A percentile compares a stretch with the other conserved stretches of the same genome.
Evolutionary conservation across 2,113 vertebrate species (phyloP).

Genomic region (Galeopterus variegatus): DNA sequence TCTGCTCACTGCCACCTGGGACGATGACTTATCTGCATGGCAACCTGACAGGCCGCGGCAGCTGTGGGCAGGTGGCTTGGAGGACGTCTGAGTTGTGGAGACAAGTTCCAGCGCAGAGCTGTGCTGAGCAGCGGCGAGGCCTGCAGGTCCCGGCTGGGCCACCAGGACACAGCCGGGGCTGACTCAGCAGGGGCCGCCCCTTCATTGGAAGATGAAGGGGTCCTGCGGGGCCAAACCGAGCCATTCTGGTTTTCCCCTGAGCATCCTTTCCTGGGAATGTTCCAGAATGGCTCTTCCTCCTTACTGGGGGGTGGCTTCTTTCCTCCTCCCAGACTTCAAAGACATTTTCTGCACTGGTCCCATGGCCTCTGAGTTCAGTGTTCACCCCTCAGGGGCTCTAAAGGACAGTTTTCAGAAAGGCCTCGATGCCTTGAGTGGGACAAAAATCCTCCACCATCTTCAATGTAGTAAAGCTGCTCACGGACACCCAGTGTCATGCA

Average conservation of each 20-base stretch:
- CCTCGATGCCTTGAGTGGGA: background rate
- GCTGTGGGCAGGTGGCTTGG: background rate
- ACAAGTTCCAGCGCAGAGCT: conserved; percentile 23
- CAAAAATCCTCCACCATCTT: background rate
- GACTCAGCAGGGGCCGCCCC: background rate
- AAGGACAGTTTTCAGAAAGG: background rate
- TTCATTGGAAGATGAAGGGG: accelerated
- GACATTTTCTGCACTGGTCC: background rate
- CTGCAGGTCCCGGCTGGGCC: background rate
- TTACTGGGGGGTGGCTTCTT: background rate
- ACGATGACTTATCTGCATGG: background rate
- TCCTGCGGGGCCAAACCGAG: accelerated
- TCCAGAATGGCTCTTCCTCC: background rate
- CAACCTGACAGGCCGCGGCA: background rate
- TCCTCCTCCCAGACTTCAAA: background rate
- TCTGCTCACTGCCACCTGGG: background rate
- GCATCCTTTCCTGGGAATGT: background rate
- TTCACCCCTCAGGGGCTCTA: accelerated
- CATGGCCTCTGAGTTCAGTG: background rate
- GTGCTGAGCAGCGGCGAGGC: accelerated
- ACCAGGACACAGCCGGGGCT: background rate
- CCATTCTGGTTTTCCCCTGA: accelerated
- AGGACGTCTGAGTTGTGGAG: background rate
- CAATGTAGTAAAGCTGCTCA: accelerated
- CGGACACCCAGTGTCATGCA: accelerated